Percentiles rank a stretch among this genome's conserved stretches.
Evolutionary conservation across 2,113 vertebrate genomes (phyloP).

Genomic region (Pseudonaja textilis): DNA sequence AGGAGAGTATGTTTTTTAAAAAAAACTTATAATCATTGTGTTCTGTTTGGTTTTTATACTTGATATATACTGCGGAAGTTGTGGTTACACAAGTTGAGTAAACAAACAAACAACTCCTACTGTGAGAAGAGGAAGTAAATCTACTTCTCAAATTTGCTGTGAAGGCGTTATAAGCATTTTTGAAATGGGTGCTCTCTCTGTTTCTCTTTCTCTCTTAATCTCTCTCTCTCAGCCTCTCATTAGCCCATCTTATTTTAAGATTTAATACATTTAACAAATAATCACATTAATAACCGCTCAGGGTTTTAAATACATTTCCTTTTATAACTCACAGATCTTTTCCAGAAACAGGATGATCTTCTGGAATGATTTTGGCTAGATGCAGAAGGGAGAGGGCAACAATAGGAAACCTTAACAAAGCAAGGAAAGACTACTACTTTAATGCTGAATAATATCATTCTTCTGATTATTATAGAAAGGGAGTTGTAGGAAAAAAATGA

Average conservation of each 20-base stretch:
- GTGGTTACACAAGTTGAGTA: background rate
- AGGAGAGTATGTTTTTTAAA: background rate
- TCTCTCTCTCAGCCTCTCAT: background rate
- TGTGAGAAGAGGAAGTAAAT: constrained; percentile 17
- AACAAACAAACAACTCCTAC: background rate
- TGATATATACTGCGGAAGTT: constrained; percentile 53
- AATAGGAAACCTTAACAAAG: background rate
- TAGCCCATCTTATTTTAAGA: background rate
- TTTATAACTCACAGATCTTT: background rate
- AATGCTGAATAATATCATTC: background rate
- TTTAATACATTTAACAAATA: background rate
- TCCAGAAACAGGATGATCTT: background rate
- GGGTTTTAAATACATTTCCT: background rate
- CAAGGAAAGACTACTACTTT: background rate
- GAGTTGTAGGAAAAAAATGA: background rate
- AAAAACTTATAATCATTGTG: constrained; percentile 18
- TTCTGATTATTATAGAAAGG: background rate
- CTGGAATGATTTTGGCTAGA: background rate
- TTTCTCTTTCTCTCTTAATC: background rate
- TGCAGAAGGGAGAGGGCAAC: background rate
- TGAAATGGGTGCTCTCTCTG: background rate
- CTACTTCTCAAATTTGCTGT: background rate
- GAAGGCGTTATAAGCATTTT: background rate
- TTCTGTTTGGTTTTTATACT: constrained; percentile 23
- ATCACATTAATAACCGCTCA: background rate